Conservation (phyloP, 35 echinoderm and acorn worm genomes). For the Ophioderma brevispina region DNA sequence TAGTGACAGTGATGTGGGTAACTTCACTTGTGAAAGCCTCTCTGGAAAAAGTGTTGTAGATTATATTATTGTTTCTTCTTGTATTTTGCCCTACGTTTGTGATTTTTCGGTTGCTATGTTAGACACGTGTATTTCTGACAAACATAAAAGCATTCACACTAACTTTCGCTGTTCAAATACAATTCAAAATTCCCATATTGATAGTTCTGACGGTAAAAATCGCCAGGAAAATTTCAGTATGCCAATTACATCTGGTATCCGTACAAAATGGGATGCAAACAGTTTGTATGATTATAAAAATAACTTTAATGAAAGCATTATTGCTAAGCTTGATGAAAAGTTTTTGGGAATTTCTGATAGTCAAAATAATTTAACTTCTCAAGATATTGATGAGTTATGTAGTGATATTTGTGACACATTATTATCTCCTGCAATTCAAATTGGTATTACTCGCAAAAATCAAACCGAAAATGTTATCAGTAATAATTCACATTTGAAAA, state of each 20-base stretch:
- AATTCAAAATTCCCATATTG: background rate
- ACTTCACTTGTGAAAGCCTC: background rate
- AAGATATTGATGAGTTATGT: background rate
- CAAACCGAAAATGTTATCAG: background rate
- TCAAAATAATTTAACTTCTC: background rate
- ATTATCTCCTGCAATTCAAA: background rate
- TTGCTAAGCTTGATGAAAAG: background rate
- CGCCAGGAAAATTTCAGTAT: background rate
- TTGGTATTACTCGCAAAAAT: background rate
- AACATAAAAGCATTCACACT: background rate
- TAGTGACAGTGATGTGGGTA: background rate
- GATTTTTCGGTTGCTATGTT: background rate
- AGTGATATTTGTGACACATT: background rate
- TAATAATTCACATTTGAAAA: background rate
- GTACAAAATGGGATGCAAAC: background rate
- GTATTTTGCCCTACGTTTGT: background rate
- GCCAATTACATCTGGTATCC: background rate
- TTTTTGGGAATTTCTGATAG: background rate
- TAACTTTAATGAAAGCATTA: background rate
- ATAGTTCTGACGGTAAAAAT: background rate
- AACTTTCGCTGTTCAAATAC: background rate
- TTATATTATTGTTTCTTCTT: constrained; percentile 1
- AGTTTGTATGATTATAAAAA: background rate
- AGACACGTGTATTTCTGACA: constrained; percentile 6
- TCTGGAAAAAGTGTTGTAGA: background rate